phyloP scores from a whole-genome alignment of 37 sponge, comb jelly and placozoan species.

The Cliona cf. orientalis region DNA sequence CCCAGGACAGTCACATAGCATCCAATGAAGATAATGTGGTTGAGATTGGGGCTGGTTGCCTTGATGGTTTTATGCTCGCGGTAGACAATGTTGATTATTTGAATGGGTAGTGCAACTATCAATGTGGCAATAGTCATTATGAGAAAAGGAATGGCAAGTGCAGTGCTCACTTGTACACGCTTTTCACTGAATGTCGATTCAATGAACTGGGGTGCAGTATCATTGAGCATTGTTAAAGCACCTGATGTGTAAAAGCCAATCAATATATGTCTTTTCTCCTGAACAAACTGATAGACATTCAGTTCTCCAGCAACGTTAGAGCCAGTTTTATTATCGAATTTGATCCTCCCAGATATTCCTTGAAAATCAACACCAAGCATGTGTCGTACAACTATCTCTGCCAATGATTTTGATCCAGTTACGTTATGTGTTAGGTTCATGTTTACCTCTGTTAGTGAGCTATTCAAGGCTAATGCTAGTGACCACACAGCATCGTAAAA shows the following conservation, averaged over 20 bases:
- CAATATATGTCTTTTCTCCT: neutral
- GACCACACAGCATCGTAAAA: neutral
- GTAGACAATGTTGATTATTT: neutral
- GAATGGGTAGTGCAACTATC: neutral
- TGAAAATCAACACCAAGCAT: neutral
- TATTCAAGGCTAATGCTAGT: neutral
- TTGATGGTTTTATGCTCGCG: neutral
- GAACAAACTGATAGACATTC: neutral
- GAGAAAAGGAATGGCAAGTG: neutral
- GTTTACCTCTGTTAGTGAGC: neutral
- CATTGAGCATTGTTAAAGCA: too few species aligned
- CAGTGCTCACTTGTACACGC: neutral
- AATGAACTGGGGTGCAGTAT: too few species aligned
- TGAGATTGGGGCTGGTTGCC: neutral
- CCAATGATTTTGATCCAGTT: neutral
- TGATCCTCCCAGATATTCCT: neutral
- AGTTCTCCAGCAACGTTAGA: neutral
- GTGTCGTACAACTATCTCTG: neutral
- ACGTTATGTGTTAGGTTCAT: neutral
- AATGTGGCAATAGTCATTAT: too few species aligned
- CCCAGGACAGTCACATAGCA: neutral
- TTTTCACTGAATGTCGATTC: neutral
- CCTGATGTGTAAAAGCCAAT: too few species aligned
- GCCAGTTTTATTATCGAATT: neutral
- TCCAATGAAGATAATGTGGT: neutral